phyloP scores from a whole-genome alignment of 1,140 invertebrate genomes.

The Rhynchophorus ferrugineus region DNA sequence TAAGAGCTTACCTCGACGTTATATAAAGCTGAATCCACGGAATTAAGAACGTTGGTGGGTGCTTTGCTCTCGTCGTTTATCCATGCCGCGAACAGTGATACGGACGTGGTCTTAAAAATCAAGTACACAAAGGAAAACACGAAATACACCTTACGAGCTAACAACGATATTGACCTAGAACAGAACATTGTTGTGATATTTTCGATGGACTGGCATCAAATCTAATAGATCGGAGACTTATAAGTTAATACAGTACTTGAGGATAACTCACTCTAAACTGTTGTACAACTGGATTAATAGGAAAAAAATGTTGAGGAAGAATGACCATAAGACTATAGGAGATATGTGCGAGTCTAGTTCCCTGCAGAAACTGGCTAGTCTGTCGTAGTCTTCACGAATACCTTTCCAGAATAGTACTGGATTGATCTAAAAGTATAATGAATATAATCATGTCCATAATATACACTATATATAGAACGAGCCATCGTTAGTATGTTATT shows the following conservation, averaged over 20 bases:
- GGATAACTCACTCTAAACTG: conserved; percentile 56
- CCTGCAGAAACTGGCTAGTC: conserved; percentile 49
- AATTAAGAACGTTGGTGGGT: conserved; percentile 47
- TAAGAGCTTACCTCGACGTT: conserved; percentile 52
- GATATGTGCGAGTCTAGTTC: conserved; percentile 50
- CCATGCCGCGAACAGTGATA: conserved; percentile 51
- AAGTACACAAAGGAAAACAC: conserved; percentile 55
- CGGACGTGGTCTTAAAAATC: conserved; percentile 47
- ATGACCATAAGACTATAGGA: conserved; percentile 55
- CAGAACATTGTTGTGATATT: no score
- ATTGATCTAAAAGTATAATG: conserved; percentile 31
- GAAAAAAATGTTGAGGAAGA: conserved; percentile 63
- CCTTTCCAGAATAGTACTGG: conserved; percentile 45
- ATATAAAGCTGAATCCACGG: conserved; percentile 49
- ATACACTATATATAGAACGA: no score
- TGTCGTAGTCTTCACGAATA: conserved; percentile 51
- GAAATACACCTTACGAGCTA: conserved; percentile 43
- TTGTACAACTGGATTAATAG: conserved; percentile 65
- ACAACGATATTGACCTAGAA: conserved; percentile 22
- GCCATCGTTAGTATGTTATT: no score
- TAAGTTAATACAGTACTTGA: not conserved
- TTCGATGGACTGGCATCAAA: no score
- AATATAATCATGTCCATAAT: no score
- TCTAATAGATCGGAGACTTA: not conserved
- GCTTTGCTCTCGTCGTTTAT: conserved; percentile 55